Percentiles rank a stretch among this genome's conserved stretches.
These are phyloP conservation scores for Sapajus apella DNA, from an alignment of 2,113 vertebrate genomes.

Conservation along the genomic window DNA sequence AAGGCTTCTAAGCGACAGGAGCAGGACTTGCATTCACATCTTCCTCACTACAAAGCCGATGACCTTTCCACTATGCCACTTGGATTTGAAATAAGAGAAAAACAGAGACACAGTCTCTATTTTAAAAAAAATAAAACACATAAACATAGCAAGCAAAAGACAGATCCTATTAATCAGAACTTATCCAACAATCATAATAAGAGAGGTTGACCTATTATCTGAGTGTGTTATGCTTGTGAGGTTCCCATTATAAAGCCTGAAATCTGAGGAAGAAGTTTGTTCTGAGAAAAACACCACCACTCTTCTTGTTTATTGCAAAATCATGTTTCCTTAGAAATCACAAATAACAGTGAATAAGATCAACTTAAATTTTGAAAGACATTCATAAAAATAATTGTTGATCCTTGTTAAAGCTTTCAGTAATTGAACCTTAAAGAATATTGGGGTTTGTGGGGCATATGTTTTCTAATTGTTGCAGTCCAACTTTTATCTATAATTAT, in stretches of 20 bases:
- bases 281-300: neutral
- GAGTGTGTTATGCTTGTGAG: neutral
- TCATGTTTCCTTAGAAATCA: neutral
- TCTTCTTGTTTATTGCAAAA: neutral
- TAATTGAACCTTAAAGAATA: neutral
- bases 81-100: neutral
- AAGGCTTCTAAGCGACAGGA: neutral
- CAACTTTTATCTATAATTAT: neutral
- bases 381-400: neutral
- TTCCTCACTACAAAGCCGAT: neutral
- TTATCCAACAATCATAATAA: neutral
- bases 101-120: neutral
- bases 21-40: neutral
- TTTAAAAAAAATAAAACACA: neutral
- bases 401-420: neutral
- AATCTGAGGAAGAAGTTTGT: neutral
- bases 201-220: neutral
- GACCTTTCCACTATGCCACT: neutral
- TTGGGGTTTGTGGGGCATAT: neutral
- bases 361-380: neutral
- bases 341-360: neutral
- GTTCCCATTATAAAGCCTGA: neutral
- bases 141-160: neutral
- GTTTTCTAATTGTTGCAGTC: neutral
- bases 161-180: neutral